Base-by-base conservation (phyloP, 2,888 invertebrate species). In the Lottia gigantea region DNA sequence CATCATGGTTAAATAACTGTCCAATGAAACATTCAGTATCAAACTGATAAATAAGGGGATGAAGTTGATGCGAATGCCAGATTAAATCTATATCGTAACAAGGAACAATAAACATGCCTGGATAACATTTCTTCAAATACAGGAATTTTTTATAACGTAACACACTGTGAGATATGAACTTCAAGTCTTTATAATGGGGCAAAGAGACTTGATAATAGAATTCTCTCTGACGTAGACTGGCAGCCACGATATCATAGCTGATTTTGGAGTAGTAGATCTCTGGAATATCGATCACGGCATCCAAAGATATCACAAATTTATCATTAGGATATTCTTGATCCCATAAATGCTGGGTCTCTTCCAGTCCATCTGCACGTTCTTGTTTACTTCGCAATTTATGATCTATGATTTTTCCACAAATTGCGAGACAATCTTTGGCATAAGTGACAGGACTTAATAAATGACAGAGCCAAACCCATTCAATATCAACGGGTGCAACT, bases 21-120 rank as follows among this genome's bases (percentile, higher is more conserved):
- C 82, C 82, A 4, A 80, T 71, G 11, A 82, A 49, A 6, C 45
- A 49, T 46, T 77, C 75, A 64, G 79, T 83, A 45, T 87, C 85
- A 40, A 76, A 66, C 69, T 80, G 80, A 74, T 88, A 88, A 7
- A 71, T 74, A 11, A 70, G 16, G 0, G 87, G 86, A 70, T 85
- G 82, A 26, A 89, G 85, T 82, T 90, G 90, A 80, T 90, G 90
- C 0, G 90, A 84, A 76, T 90, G 90, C 90, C 90, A 90, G 26
- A 89, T 84, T 31, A 90, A 78, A 74, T 90, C 90, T 71, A 90
- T 89, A 77, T 90, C 90, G 78, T 90, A 90, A 78, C 90, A 90
- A 1, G 90, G 90, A 19, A 90, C 90, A 19, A 90, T 78, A 75
- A 90, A 90, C 71, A 86, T 84, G 47, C 86, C 85, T 11, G 88